These are phyloP conservation scores for Alosa alosa DNA, from an alignment of 2,113 vertebrate species.

Conservation along the genomic window DNA sequence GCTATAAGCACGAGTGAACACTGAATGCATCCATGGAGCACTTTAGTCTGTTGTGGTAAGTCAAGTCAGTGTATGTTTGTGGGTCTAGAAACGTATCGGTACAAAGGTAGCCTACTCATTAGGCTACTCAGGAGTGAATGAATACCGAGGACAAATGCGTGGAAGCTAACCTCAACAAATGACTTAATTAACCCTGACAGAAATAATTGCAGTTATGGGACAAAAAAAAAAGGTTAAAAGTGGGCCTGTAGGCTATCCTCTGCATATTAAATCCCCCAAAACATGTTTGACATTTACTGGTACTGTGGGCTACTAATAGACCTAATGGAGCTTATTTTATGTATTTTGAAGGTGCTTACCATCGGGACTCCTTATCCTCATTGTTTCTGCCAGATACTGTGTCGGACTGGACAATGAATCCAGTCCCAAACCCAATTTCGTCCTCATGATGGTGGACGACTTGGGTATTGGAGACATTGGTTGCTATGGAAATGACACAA, in stretches of 20 bases:
- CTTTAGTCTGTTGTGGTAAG: neutral
- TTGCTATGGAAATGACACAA: slow-evolving; percentile 82
- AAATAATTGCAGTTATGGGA: too few species aligned
- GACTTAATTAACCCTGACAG: too few species aligned
- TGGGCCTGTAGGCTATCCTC: too few species aligned
- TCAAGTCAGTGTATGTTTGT: neutral
- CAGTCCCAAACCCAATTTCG: slow-evolving; percentile 73
- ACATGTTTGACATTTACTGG: too few species aligned
- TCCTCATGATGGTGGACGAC: slow-evolving; percentile 82
- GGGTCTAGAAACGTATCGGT: neutral
- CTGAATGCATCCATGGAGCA: neutral
- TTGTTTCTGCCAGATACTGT: neutral
- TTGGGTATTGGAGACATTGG: slow-evolving; percentile 84
- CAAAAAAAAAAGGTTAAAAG: too few species aligned
- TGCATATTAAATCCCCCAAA: too few species aligned
- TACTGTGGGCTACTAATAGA: too few species aligned
- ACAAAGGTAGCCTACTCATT: too few species aligned
- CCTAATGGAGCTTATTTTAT: too few species aligned
- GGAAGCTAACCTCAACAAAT: too few species aligned
- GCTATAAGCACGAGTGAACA: neutral
- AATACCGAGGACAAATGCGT: too few species aligned
- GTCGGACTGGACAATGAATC: neutral
- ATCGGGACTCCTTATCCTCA: neutral
- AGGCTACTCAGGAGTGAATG: too few species aligned
- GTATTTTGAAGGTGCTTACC: neutral